Conservation (phyloP, 2,888 invertebrate species). For the Mesopsocus fuscifrons region DNA sequence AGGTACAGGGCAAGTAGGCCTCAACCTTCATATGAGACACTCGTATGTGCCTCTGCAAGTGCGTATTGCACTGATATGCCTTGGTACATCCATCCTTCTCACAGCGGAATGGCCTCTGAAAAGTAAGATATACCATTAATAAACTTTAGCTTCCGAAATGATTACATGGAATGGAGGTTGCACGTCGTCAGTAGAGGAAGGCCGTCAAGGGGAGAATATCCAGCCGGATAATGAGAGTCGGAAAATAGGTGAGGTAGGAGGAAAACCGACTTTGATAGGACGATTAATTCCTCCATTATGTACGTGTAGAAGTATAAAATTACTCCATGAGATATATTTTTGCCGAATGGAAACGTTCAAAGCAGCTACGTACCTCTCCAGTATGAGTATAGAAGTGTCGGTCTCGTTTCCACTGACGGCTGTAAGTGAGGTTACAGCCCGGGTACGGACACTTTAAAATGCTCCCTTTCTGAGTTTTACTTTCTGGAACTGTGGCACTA, state of each 20-base stretch:
- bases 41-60: background rate
- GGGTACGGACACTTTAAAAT: too few relatives aligned
- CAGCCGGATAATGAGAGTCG: too few relatives aligned
- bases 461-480: too few relatives aligned
- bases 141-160: background rate
- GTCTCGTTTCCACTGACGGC: too few relatives aligned
- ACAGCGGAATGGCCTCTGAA: constrained; percentile 2
- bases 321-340: background rate
- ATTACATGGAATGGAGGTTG: background rate
- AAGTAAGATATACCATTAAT: background rate
- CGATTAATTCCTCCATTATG: background rate
- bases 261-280: too few relatives aligned
- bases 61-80: background rate
- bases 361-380: background rate
- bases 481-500: too few relatives aligned
- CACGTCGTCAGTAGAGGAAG: background rate
- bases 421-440: too few relatives aligned
- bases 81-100: background rate
- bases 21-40: background rate
- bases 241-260: too few relatives aligned
- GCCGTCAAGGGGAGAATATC: too few relatives aligned
- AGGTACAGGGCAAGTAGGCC: background rate
- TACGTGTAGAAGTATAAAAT: background rate
- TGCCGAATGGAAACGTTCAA: too few relatives aligned
- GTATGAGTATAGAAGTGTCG: background rate